Evolutionary conservation across 2,797 vertebrate genomes (phyloP).

Genomic region (Pelodytes ibericus): DNA sequence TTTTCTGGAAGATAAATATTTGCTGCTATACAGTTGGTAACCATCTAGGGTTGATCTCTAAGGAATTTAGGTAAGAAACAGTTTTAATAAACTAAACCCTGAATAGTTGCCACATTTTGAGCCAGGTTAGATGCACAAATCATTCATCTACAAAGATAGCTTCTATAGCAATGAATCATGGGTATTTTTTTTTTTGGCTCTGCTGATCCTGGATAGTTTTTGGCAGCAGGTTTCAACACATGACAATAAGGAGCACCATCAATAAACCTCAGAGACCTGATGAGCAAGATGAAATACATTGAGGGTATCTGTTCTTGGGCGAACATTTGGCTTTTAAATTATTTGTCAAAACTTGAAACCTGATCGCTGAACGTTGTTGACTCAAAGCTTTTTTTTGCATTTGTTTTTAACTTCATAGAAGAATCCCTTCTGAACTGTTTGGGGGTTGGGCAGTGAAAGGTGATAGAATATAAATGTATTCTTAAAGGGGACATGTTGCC

Average conservation of each 20-base stretch:
- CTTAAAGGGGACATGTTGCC: too few relatives aligned
- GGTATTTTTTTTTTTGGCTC: constrained; percentile 20
- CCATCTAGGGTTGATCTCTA: constrained; percentile 28
- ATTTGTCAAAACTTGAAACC: constrained; percentile 55
- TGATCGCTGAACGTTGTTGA: constrained; percentile 37
- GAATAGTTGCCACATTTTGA: constrained; percentile 29
- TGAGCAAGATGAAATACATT: constrained; percentile 51
- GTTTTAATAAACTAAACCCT: constrained; percentile 46
- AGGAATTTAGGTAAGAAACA: constrained; percentile 30
- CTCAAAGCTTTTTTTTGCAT: constrained; percentile 49
- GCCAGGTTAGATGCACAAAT: constrained; percentile 30
- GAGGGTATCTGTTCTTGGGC: constrained; percentile 47
- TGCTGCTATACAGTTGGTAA: constrained; percentile 25
- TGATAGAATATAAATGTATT: too few relatives aligned
- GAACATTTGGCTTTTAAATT: constrained; percentile 55
- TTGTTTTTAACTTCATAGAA: constrained; percentile 27
- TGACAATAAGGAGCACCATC: constrained; percentile 49
- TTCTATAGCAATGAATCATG: constrained; percentile 35
- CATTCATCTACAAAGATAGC: constrained; percentile 48
- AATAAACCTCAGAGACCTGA: constrained; percentile 35
- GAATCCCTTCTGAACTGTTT: constrained; percentile 21
- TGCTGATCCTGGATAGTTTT: constrained; percentile 35
- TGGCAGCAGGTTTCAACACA: constrained; percentile 55
- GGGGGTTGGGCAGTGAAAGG: constrained; percentile 33
- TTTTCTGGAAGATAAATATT: constrained; percentile 42